Evolutionary conservation across 2,888 invertebrate species (phyloP).

Genomic region (Rhagonycha lutea): DNA sequence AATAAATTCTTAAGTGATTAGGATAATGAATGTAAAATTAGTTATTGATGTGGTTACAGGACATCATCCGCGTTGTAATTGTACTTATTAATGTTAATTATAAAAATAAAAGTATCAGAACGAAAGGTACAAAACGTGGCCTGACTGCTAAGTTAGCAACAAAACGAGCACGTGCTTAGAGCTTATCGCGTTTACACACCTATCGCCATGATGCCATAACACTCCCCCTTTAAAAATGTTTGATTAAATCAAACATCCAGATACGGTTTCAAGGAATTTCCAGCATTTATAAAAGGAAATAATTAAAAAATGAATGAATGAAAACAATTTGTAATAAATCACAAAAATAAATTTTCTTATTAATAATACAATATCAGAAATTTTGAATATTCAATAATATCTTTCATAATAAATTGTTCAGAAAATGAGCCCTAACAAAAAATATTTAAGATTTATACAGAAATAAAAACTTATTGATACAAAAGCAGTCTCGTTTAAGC

Average conservation of each 20-base stretch:
- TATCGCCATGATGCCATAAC: conserved; percentile 34
- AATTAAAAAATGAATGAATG: neutral
- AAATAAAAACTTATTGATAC: neutral
- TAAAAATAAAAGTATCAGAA: conserved; percentile 5
- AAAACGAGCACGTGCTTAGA: conserved; percentile 32
- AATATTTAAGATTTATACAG: neutral
- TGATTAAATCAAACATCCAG: conserved; percentile 20
- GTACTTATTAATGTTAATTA: neutral
- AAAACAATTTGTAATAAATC: neutral
- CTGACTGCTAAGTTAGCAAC: conserved; percentile 31
- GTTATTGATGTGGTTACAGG: neutral
- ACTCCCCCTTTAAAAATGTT: conserved; percentile 16
- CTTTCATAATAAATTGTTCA: neutral
- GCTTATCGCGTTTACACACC: conserved; percentile 37
- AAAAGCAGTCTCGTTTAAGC: neutral
- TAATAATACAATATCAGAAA: neutral
- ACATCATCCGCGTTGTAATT: neutral
- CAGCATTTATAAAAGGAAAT: neutral
- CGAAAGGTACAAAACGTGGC: conserved; percentile 21
- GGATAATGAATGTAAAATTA: neutral
- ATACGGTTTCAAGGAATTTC: neutral
- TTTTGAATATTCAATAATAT: neutral
- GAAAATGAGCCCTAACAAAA: neutral
- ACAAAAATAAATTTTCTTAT: neutral
- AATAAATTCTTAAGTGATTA: neutral